phyloP scores from a whole-genome alignment of 2,797 vertebrate genomes.

The Vespertilio murinus region DNA sequence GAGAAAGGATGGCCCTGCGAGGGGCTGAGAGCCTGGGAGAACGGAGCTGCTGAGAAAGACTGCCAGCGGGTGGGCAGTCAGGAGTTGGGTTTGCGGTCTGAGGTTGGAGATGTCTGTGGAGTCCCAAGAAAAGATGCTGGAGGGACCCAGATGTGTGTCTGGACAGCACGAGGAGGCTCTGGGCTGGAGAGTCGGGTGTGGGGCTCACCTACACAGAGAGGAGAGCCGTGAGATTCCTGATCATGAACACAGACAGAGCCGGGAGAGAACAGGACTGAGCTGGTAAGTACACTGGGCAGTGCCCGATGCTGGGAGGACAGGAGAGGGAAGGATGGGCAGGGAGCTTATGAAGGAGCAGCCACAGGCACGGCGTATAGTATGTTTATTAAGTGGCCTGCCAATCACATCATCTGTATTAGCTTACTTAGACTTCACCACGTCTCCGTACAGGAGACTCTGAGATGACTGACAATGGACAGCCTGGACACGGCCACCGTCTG shows the following conservation, averaged over 20 bases:
- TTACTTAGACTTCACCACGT: background rate
- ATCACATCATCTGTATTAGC: fast-evolving
- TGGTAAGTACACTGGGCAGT: background rate
- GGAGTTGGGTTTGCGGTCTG: background rate
- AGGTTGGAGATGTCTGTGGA: background rate
- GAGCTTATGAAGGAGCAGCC: background rate
- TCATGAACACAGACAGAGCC: background rate
- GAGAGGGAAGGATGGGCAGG: background rate
- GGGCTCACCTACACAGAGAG: background rate
- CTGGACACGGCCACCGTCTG: background rate
- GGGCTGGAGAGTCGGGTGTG: background rate
- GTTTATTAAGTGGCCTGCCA: background rate
- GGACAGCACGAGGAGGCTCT: background rate
- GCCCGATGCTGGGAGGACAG: fast-evolving
- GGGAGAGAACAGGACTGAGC: background rate
- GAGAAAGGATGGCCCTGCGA: background rate
- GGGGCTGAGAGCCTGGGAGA: background rate
- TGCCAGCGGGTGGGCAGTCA: fast-evolving
- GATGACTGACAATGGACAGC: background rate
- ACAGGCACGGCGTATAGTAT: fast-evolving
- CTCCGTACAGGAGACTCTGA: background rate
- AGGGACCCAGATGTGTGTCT: background rate
- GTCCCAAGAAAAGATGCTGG: background rate
- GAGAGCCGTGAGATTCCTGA: fast-evolving
- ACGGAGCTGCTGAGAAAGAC: background rate